Evolutionary conservation across 2,888 invertebrate species (phyloP).

Genomic region (Nomada fabriciana): DNA sequence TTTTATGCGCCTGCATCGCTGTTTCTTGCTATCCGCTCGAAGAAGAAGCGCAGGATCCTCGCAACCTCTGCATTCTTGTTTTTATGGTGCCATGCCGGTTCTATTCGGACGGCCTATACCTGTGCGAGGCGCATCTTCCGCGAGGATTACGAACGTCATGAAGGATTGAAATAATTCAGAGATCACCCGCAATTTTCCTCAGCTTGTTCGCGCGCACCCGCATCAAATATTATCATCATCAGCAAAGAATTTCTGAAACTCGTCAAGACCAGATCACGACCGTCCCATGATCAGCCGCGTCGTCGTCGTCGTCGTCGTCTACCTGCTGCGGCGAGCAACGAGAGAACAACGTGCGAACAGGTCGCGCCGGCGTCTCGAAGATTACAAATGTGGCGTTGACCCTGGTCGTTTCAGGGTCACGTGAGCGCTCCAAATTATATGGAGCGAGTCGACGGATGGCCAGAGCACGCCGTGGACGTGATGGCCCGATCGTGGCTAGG

Average conservation of each 20-base stretch:
- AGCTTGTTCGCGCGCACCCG: no score
- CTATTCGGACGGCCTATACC: no score
- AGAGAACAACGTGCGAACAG: conserved; percentile 81
- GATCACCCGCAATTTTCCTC: no score
- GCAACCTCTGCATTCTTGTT: conserved; percentile 26
- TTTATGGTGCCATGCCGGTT: conserved; percentile 6
- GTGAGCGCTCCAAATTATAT: conserved; percentile 83
- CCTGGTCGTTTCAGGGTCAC: conserved; percentile 81
- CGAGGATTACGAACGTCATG: no score
- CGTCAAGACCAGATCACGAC: not conserved
- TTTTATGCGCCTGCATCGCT: conserved; percentile 22
- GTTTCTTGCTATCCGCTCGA: conserved; percentile 34
- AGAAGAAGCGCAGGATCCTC: conserved; percentile 22
- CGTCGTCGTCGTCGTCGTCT: conserved; percentile 62
- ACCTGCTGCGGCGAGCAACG: conserved; percentile 72
- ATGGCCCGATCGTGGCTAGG: conserved; percentile 76
- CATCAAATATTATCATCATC: conserved; percentile 51
- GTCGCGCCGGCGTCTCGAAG: conserved; percentile 80
- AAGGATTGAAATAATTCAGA: no score
- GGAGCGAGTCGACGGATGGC: conserved; percentile 79
- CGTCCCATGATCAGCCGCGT: conserved; percentile 43
- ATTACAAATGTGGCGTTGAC: conserved; percentile 83
- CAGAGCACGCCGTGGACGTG: conserved; percentile 78
- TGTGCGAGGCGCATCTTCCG: no score
- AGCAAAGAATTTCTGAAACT: not conserved